Conservation (phyloP, 2,113 vertebrate genomes). For the Baryphthengus martii region DNA sequence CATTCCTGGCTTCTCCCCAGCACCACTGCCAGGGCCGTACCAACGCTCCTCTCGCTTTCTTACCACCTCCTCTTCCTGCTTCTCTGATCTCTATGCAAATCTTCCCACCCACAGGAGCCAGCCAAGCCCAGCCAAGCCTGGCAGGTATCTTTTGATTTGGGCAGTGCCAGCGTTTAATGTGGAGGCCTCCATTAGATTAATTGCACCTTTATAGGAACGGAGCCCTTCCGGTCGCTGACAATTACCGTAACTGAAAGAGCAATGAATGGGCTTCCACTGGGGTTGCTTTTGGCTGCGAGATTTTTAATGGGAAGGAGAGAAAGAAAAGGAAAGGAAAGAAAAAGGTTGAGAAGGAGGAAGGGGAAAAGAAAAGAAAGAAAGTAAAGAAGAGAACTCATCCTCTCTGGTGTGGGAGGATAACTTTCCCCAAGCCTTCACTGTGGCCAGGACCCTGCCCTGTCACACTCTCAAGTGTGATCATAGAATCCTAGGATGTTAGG, state of each 20-base stretch:
- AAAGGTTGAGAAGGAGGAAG: neutral
- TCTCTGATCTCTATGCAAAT: constrained; percentile 8
- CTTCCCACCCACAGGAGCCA: neutral
- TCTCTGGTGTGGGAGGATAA: no score
- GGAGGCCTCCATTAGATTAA: neutral
- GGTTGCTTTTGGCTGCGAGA: neutral
- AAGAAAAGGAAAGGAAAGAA: no score
- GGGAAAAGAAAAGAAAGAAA: no score
- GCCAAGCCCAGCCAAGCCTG: neutral
- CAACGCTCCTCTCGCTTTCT: neutral
- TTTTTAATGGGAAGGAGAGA: neutral
- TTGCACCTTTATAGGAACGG: neutral
- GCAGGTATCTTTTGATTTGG: neutral
- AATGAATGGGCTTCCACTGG: neutral
- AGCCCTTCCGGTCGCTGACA: neutral
- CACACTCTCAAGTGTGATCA: neutral
- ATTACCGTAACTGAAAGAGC: neutral
- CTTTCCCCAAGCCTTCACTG: no score
- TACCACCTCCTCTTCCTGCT: neutral
- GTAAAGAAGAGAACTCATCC: no score
- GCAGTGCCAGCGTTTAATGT: neutral
- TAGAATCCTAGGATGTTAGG: no score
- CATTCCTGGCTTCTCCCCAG: neutral
- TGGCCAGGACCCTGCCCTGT: neutral
- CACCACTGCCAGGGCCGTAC: neutral